Evolutionary conservation across 30 jellyfish, hydroid and myxozoan species (phyloP).

Genomic region (Pelagia noctiluca): DNA sequence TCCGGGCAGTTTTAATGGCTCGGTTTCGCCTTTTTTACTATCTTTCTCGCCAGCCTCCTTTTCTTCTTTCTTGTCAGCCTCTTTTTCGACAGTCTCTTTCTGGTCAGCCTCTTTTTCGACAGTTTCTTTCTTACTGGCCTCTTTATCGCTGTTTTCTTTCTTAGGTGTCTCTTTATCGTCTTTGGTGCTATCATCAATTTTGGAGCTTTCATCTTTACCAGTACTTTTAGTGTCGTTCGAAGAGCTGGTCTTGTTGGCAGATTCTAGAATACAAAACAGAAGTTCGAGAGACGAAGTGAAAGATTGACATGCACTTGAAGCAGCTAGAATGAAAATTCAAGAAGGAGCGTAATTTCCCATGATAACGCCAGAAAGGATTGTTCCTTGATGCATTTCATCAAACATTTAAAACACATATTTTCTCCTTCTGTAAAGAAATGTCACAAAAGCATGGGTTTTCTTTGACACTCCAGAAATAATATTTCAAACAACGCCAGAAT

Average conservation of each 20-base stretch:
- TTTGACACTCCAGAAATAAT: no score
- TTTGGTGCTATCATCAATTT: background rate
- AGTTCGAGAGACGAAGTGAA: background rate
- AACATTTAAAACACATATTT: no score
- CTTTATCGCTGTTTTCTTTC: background rate
- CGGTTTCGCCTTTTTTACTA: constrained; percentile 40
- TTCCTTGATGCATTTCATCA: no score
- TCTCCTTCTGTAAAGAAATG: no score
- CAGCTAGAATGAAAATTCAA: background rate
- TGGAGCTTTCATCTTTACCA: background rate
- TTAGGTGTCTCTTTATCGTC: constrained; percentile 8
- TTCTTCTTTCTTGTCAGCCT: background rate
- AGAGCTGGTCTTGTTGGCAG: constrained; percentile 51
- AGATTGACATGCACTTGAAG: background rate
- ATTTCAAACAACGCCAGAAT: no score
- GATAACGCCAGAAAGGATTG: no score
- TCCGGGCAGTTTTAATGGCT: constrained; percentile 49
- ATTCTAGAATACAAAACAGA: background rate
- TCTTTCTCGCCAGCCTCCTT: constrained; percentile 29
- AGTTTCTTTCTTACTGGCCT: constrained; percentile 8
- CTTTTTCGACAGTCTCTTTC: background rate
- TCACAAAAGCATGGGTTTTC: no score
- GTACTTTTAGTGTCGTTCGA: constrained; percentile 42
- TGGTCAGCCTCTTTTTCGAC: constrained; percentile 4
- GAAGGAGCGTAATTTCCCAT: no score